Conservation (phyloP, 2,797 vertebrate species). For the Urocyon cinereoargenteus region DNA sequence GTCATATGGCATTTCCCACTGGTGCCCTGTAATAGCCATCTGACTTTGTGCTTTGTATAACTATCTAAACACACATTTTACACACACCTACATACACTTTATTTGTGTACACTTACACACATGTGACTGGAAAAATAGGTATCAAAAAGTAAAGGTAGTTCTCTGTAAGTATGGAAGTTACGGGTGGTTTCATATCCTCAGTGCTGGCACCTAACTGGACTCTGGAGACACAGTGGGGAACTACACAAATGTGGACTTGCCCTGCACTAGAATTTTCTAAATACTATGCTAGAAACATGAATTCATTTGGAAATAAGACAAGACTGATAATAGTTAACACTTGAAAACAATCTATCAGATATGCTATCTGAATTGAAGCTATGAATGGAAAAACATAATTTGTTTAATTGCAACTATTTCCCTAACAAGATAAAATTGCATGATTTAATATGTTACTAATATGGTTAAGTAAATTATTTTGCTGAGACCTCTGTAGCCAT, state of each 20-base stretch:
- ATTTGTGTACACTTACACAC: not conserved
- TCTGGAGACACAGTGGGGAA: not conserved
- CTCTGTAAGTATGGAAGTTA: not conserved
- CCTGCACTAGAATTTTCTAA: not conserved
- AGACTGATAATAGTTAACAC: not conserved
- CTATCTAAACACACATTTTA: not conserved
- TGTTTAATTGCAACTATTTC: constrained; percentile 68
- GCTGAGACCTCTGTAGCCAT: not conserved
- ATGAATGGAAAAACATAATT: constrained; percentile 49
- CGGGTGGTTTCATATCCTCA: not conserved
- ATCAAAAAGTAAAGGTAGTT: not conserved
- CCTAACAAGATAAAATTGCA: constrained; percentile 53
- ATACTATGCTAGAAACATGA: not conserved
- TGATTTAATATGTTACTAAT: constrained; percentile 57
- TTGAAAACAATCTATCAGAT: constrained; percentile 40
- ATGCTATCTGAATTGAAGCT: constrained; percentile 37
- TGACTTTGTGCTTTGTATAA: not conserved
- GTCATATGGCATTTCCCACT: not conserved
- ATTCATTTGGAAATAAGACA: constrained; percentile 57
- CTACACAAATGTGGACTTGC: not conserved
- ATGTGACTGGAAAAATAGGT: not conserved
- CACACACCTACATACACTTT: not conserved
- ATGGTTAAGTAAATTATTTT: constrained; percentile 43
- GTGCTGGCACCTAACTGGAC: no score
- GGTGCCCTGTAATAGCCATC: not conserved